Conservation (phyloP, 2,888 invertebrate species). For the Ypsolopha scabrella region DNA sequence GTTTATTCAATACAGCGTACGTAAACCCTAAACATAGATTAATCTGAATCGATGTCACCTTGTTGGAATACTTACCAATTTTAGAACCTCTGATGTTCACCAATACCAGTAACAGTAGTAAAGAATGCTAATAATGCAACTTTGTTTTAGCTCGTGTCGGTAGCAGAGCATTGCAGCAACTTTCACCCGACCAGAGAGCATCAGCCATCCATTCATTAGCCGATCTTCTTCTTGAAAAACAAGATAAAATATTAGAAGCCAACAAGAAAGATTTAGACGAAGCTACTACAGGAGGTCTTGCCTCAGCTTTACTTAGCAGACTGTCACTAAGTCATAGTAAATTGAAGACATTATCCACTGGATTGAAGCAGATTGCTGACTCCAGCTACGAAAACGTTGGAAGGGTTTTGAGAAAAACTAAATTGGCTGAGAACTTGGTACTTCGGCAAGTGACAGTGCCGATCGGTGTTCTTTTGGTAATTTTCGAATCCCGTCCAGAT, state of each 20-base stretch:
- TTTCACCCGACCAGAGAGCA: slow-evolving; percentile 86
- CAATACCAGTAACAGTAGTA: too few relatives aligned
- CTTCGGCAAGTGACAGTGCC: slow-evolving; percentile 96
- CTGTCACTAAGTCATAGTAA: slow-evolving; percentile 88
- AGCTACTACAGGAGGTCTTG: slow-evolving; percentile 83
- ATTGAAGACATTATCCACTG: slow-evolving; percentile 85
- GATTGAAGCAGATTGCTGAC: slow-evolving; percentile 93
- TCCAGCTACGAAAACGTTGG: slow-evolving; percentile 84
- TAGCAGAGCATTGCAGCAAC: slow-evolving; percentile 83
- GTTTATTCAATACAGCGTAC: too few relatives aligned
- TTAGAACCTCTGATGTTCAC: too few relatives aligned
- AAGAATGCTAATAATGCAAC: not conserved
- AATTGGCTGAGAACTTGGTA: slow-evolving; percentile 85
- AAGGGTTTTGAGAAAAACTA: slow-evolving; percentile 76
- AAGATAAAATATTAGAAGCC: slow-evolving; percentile 88
- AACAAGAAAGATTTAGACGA: slow-evolving; percentile 89
- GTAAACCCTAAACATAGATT: too few relatives aligned
- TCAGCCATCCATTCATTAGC: slow-evolving; percentile 89
- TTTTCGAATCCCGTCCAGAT: slow-evolving; percentile 98
- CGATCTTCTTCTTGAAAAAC: slow-evolving; percentile 83
- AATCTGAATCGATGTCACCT: too few relatives aligned
- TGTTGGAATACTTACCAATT: too few relatives aligned
- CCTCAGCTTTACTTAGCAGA: slow-evolving; percentile 85
- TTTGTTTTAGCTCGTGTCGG: slow-evolving; percentile 83
- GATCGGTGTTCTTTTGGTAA: slow-evolving; percentile 96